A percentile compares a stretch with the other conserved stretches of the same genome.
Conservation (phyloP, 2,888 invertebrate genomes). For the Oscheius sp. region DNA sequence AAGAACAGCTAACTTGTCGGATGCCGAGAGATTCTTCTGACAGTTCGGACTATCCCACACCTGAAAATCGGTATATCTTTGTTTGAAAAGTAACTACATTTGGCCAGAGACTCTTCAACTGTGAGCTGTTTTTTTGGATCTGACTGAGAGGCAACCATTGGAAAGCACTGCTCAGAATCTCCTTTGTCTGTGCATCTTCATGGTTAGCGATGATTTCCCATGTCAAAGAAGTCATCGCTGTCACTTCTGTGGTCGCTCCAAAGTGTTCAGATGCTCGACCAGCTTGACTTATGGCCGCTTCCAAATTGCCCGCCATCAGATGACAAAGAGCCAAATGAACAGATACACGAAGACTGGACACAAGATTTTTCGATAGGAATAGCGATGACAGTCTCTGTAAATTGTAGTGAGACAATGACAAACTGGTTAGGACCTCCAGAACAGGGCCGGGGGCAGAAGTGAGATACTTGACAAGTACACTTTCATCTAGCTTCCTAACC, state of each 20-base stretch:
- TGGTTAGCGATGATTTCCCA: slow-evolving; percentile 61
- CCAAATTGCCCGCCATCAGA: slow-evolving; percentile 54
- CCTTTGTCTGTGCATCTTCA: slow-evolving; percentile 55
- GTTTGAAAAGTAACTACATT: slow-evolving; percentile 27
- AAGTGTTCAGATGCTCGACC: slow-evolving; percentile 39
- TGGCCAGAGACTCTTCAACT: slow-evolving; percentile 54
- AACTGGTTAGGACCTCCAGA: slow-evolving; percentile 25
- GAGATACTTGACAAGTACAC: slow-evolving; percentile 41
- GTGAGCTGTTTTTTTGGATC: slow-evolving; percentile 48
- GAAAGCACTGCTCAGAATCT: slow-evolving; percentile 52
- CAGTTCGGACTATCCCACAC: slow-evolving; percentile 49
- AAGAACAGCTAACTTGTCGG: slow-evolving; percentile 53
- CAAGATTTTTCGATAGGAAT: slow-evolving; percentile 7
- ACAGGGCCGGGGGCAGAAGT: slow-evolving; percentile 39
- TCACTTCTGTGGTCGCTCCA: slow-evolving; percentile 34
- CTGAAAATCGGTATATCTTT: slow-evolving; percentile 15
- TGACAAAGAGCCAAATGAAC: slow-evolving; percentile 48
- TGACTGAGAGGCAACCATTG: slow-evolving; percentile 51
- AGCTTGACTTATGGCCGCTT: slow-evolving; percentile 46
- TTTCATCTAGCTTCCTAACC: slow-evolving; percentile 42
- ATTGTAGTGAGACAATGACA: not conserved
- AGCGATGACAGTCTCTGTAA: slow-evolving; percentile 30
- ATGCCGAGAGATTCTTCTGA: slow-evolving; percentile 44
- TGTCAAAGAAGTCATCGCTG: slow-evolving; percentile 49
- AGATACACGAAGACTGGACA: slow-evolving; percentile 20